Evolutionary conservation across 2,797 vertebrate genomes (phyloP).

Genomic region (Tiaroga cobitis): DNA sequence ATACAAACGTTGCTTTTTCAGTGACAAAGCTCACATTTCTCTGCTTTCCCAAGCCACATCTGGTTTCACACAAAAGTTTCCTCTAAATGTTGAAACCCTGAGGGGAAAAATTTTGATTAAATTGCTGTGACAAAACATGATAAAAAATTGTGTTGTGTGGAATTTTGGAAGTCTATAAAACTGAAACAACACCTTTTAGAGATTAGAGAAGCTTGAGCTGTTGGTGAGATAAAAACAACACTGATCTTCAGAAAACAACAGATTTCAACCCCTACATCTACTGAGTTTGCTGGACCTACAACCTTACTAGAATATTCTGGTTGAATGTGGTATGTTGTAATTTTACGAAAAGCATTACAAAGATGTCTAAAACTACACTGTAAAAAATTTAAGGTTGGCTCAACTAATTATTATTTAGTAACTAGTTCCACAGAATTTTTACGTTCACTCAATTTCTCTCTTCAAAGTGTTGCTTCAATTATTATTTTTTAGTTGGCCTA

Average conservation of each 20-base stretch:
- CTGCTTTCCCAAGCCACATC: not conserved
- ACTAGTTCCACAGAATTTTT: no score
- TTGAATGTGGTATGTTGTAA: not conserved
- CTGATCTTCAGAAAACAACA: not conserved
- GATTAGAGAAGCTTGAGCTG: rapidly evolving
- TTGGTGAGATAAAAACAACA: slow-evolving; percentile 3
- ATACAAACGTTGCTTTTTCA: not conserved
- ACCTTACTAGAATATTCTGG: not conserved
- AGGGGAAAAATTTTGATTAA: not conserved
- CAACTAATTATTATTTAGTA: no score
- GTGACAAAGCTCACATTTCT: not conserved
- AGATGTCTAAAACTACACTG: not conserved
- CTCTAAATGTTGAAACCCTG: slow-evolving; percentile 27
- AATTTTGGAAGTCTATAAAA: rapidly evolving
- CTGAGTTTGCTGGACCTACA: not conserved
- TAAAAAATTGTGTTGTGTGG: not conserved
- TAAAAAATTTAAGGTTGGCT: no score
- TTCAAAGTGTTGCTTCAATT: no score
- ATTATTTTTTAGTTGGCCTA: no score
- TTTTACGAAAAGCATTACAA: not conserved
- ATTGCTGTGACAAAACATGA: not conserved
- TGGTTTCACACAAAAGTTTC: slow-evolving; percentile 19
- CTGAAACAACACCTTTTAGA: slow-evolving; percentile 56
- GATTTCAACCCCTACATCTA: no score
- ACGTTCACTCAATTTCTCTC: no score